Percentiles rank a stretch among this genome's conserved stretches.
Conservation (phyloP, 2,113 vertebrate genomes). For the Colistium nudipinnis region DNA sequence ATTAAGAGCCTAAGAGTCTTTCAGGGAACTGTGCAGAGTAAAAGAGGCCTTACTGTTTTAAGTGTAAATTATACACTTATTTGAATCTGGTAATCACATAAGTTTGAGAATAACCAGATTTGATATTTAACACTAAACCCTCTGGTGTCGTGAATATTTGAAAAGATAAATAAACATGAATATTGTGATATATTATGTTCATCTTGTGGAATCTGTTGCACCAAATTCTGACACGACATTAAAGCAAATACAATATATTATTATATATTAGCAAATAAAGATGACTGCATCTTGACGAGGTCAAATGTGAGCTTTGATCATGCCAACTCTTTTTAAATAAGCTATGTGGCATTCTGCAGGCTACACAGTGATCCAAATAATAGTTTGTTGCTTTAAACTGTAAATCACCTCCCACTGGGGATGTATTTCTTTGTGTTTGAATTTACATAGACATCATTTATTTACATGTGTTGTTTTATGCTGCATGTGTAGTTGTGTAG, state of each 20-base stretch:
- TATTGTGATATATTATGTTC: not conserved
- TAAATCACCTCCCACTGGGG: not conserved
- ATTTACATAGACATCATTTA: not conserved
- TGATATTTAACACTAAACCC: too few relatives aligned
- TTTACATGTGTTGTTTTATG: not conserved
- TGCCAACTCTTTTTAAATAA: slow-evolving; percentile 3
- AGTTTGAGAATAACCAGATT: not conserved
- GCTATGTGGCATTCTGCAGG: not conserved
- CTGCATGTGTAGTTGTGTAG: not conserved
- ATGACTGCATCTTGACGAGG: not conserved
- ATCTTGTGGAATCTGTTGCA: not conserved
- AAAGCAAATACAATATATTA: slow-evolving; percentile 1
- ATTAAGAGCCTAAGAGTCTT: not conserved
- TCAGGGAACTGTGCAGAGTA: not conserved
- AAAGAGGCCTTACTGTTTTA: too few relatives aligned
- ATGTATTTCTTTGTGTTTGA: not conserved
- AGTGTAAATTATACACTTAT: not conserved
- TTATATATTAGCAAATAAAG: not conserved
- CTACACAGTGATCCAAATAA: not conserved
- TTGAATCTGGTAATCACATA: not conserved
- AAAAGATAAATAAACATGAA: not conserved
- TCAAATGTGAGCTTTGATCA: not conserved
- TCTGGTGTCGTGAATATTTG: too few relatives aligned
- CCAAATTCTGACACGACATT: not conserved
- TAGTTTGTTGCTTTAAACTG: not conserved